phyloP scores from a whole-genome alignment of 2,888 invertebrate species.

The Psococerastis gibbosa region DNA sequence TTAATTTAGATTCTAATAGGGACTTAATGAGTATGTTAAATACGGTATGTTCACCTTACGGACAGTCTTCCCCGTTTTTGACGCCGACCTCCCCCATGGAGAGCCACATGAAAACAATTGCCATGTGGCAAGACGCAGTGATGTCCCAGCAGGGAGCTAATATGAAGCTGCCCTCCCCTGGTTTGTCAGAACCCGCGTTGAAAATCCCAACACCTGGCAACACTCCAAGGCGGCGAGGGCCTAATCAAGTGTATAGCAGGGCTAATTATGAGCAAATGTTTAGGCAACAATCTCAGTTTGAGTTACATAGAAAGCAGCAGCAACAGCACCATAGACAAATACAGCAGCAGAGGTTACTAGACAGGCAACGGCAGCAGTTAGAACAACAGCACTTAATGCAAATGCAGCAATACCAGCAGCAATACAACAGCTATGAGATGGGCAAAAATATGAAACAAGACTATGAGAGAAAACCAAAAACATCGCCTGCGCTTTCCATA shows the following conservation, averaged over 20 bases:
- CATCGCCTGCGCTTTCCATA: conserved; percentile 15
- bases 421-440: not conserved
- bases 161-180: conserved; percentile 4
- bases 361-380: conserved; percentile 17
- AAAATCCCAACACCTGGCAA: conserved; percentile 6
- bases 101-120: conserved; percentile 34
- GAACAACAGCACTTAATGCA: conserved; percentile 18
- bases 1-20: conserved; percentile 33
- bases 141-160: conserved; percentile 24
- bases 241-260: conserved; percentile 11
- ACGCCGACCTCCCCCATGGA: conserved; percentile 26
- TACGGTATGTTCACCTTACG: conserved; percentile 22
- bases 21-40: conserved; percentile 25
- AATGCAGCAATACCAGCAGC: conserved; percentile 11
- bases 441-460: not conserved
- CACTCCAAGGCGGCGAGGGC: conserved; percentile 4
- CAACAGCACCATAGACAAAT: conserved; percentile 19
- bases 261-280: not conserved
- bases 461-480: conserved; percentile 9
- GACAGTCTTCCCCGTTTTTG: conserved; percentile 18
- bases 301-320: conserved; percentile 22
- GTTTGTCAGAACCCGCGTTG: not conserved
- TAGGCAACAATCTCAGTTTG: conserved; percentile 18
- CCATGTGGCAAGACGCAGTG: conserved; percentile 52
- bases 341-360: conserved; percentile 19